Percentiles rank a stretch among this genome's conserved stretches.
These are phyloP conservation scores for Oncorhynchus kisutch DNA, from an alignment of 2,113 vertebrate species.

Conservation along the genomic window DNA sequence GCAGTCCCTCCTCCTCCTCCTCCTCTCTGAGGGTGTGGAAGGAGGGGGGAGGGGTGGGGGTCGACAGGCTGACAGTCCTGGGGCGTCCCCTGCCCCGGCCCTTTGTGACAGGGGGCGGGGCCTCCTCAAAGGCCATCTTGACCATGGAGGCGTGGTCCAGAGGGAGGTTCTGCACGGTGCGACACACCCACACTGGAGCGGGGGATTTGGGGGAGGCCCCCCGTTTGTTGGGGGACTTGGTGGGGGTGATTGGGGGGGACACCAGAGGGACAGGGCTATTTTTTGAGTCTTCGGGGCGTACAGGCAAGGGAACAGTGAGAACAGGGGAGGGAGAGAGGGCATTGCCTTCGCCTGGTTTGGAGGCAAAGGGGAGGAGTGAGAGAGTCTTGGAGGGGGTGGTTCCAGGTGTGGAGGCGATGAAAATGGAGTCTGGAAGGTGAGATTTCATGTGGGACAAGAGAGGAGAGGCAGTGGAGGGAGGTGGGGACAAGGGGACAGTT, in stretches of 20 bases:
- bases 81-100: slow-evolving; percentile 63
- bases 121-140: slow-evolving; percentile 69
- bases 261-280: slow-evolving; percentile 41
- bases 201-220: slow-evolving; percentile 52
- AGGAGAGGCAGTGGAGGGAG: slow-evolving; percentile 16
- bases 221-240: slow-evolving; percentile 62
- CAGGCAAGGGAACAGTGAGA: slow-evolving; percentile 67
- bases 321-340: slow-evolving; percentile 50
- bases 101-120: slow-evolving; percentile 50
- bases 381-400: slow-evolving; percentile 53
- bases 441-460: slow-evolving; percentile 41
- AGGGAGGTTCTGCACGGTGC: slow-evolving; percentile 86
- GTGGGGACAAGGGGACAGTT: slow-evolving; percentile 31
- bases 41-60: slow-evolving; percentile 38
- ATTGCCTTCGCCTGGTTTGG: slow-evolving; percentile 70
- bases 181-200: slow-evolving; percentile 69
- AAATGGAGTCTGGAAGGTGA: slow-evolving; percentile 40
- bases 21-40: slow-evolving; percentile 59
- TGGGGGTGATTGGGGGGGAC: slow-evolving; percentile 47
- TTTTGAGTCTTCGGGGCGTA: slow-evolving; percentile 61
- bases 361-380: slow-evolving; percentile 76
- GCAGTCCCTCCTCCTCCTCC: slow-evolving; percentile 56
- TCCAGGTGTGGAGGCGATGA: slow-evolving; percentile 24
- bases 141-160: slow-evolving; percentile 88
- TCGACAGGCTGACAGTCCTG: slow-evolving; percentile 60